A percentile compares a stretch with the other conserved stretches of the same genome.
phyloP scores from a whole-genome alignment of 2,797 vertebrate genomes.

The Urocyon cinereoargenteus region DNA sequence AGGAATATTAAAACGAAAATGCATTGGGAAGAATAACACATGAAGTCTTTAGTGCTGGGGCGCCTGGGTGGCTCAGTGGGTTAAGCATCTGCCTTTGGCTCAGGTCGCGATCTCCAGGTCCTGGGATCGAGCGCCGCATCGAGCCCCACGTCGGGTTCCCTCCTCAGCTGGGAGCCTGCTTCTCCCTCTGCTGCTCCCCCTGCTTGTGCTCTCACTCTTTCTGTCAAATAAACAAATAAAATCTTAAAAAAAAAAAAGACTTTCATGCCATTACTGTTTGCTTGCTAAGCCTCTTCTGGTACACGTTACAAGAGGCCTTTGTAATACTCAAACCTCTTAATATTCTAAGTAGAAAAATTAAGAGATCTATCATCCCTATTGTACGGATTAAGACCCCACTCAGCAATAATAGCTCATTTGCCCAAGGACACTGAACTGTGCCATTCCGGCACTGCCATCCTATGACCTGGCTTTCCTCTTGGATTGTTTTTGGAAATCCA shows the following conservation, averaged over 20 bases:
- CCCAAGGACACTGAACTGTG: neutral
- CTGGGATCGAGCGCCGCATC: neutral
- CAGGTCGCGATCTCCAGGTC: too few species aligned
- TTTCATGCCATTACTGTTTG: neutral
- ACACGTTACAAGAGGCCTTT: neutral
- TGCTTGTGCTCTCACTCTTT: neutral
- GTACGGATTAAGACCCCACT: neutral
- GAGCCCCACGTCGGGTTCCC: neutral
- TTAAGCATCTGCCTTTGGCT: neutral
- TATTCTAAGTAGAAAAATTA: conserved; percentile 7
- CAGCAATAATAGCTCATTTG: neutral
- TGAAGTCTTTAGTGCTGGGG: neutral
- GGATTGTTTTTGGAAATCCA: conserved; percentile 26
- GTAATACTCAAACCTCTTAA: neutral
- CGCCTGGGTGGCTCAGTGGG: neutral
- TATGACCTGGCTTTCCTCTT: neutral
- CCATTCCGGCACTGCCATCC: neutral
- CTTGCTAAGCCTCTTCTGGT: neutral
- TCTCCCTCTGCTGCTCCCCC: neutral
- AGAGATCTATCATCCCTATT: neutral
- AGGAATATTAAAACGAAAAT: conserved; percentile 30
- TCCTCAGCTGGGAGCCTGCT: neutral
- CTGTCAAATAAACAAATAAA: neutral
- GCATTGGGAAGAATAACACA: neutral
- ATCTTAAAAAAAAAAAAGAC: neutral